These are phyloP conservation scores for Lindbergichthys nudifrons DNA, from an alignment of 2,797 vertebrate genomes.

Conservation along the genomic window DNA sequence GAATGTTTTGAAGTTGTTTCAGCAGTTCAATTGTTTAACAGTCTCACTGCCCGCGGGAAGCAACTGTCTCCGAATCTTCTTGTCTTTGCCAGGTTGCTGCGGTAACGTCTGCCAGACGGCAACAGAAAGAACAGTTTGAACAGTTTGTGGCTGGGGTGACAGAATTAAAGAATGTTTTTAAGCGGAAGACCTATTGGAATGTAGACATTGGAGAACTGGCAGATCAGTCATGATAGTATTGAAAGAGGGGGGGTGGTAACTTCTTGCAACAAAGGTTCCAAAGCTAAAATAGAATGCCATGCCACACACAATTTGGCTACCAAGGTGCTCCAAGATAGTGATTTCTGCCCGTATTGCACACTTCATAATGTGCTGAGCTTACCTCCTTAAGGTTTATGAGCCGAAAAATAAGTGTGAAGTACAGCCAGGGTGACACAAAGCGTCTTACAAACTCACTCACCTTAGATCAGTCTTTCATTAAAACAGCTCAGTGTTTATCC, in stretches of 20 bases:
- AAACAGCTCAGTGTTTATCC: slow-evolving; percentile 33
- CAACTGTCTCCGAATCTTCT: too few relatives aligned
- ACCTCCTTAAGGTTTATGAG: slow-evolving; percentile 30
- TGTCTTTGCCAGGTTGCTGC: too few relatives aligned
- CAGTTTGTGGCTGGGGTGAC: too few relatives aligned
- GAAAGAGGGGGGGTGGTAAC: too few relatives aligned
- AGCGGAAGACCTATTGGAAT: slow-evolving; percentile 31
- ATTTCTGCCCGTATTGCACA: neutral
- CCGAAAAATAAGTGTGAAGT: slow-evolving; percentile 24
- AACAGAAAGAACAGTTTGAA: too few relatives aligned
- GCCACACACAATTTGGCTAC: neutral
- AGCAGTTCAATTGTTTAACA: too few relatives aligned
- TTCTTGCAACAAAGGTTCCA: neutral
- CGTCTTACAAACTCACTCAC: slow-evolving; percentile 31
- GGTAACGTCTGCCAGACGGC: too few relatives aligned
- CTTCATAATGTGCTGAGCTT: slow-evolving; percentile 15
- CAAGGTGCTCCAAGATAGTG: neutral
- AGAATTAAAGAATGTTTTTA: too few relatives aligned
- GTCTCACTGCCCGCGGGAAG: too few relatives aligned
- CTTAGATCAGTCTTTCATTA: slow-evolving; percentile 49
- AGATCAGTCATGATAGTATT: slow-evolving; percentile 2
- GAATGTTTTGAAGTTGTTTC: too few relatives aligned
- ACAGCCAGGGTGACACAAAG: slow-evolving; percentile 27
- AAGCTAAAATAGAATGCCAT: neutral
- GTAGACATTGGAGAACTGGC: slow-evolving; percentile 19